Base-by-base conservation (phyloP, 2,113 vertebrate species). In the Pholis gunnellus region DNA sequence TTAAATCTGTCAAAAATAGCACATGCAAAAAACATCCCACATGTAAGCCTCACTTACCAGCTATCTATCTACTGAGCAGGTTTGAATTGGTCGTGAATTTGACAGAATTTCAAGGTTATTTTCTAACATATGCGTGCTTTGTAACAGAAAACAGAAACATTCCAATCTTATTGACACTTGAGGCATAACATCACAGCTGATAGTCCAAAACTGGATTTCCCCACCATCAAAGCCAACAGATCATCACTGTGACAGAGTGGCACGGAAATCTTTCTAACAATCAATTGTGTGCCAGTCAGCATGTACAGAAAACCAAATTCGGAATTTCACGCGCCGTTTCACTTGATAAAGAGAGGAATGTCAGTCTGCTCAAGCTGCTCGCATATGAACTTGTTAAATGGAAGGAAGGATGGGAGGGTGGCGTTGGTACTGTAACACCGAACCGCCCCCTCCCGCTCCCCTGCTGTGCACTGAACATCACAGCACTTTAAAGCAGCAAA, bases 261-360 rank as follows among this genome's bases (percentile, higher is more conserved):
- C 74, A 81, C 74, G 71, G 76, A 81, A 81, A 92, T 90, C 83
- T 88, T 77, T 83, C 77, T 25, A 89, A 70, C 87, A 75, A 89
- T 92, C 86, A 83, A 27, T 27, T 67, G 60, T 59, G 71, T 36
- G 56, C 69, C 71, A 81, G 79, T 72, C 70, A 40, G 70, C 79
- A 65, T 52, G 27, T 31, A 31, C 68, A 69, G 72, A 79, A 57
- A 69, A 67, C 56, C 44, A 76, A 68, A 88, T 74, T 78, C 44
- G 5, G 84, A 64, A 77, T 89, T 87, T 89, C 81, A 86, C 13
- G 66, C 48, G 2, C 52, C 13, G 27, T 78, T 80, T 88, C 72
- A 79, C 69, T 88, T 61, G 74, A 91, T 88, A 48, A 72, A 44
- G 68, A 64, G 60, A n/a, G 36, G 56, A 68, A 48, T 46, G 74